Evolutionary conservation across 2,888 invertebrate genomes (phyloP), one percentile per base, ranked within the genome.

Genomic region (Drosophila colorata): DNA sequence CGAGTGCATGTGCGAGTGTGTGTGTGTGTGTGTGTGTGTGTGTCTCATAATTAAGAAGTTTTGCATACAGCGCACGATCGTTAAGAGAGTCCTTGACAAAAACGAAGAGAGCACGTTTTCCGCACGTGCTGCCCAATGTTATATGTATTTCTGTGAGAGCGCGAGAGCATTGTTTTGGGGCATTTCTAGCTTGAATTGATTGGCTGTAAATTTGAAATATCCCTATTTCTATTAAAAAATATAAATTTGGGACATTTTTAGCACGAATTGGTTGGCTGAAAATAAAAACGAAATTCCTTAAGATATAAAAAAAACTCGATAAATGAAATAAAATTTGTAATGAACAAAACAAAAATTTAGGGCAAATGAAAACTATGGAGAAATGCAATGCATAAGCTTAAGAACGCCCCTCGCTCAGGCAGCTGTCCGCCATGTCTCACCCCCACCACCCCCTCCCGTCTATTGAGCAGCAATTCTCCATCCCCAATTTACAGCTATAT

Each of bases 401-500:
- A 13, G 13, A 13, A 13, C 13, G 33, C 33, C 23, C 43, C 43
- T 23, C 44, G 25, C 9, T 16, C 5, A 20, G 18, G 20, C 41
- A 11, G 11, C 20, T 25, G 25, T 25, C 3, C 20, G 13, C 38
- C n/a, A 1, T 38, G 9, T 28, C 28, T 38, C 2, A n/a, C 38
- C 33, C 11, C 13, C 28, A 7, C n/a, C 35, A 8, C n/a, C 25
- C 23, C 5, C 23, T 23, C 23, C 23, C 23, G n/a, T n/a, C 3
- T 3, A 20, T 20, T 20, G 3, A 20, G 20, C 25, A 7, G 7
- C 25, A 25, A 25, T 25, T 7, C 13, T 20, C 35, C 1, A 5
- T 5, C 16, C n/a, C n/a, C 48, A 59, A 52, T 69, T 59, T 69
- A 65, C 52, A 69, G 70, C 37, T 69, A 57, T 51, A 52, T 65